Evolutionary conservation across 2,888 invertebrate genomes (phyloP).

Genomic region (Perizoma affinitatum): DNA sequence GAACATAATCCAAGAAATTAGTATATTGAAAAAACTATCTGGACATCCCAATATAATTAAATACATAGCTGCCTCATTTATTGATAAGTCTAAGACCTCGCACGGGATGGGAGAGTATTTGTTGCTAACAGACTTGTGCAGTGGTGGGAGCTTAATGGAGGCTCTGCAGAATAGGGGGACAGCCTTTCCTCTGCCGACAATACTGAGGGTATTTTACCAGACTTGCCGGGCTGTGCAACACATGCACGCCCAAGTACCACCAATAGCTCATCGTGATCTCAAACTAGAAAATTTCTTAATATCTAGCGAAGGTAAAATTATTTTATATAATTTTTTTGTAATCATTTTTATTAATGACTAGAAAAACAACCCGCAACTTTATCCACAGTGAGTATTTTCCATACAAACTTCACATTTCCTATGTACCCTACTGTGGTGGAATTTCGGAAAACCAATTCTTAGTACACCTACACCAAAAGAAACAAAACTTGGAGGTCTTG

Average conservation of each 20-base stretch:
- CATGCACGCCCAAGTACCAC: constrained; percentile 95
- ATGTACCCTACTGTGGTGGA: too few relatives aligned
- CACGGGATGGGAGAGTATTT: constrained; percentile 95
- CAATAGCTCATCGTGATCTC: constrained; percentile 97
- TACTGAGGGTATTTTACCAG: constrained; percentile 95
- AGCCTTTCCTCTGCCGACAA: constrained; percentile 87
- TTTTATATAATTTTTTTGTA: constrained; percentile 1
- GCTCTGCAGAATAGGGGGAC: constrained; percentile 84
- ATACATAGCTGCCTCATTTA: constrained; percentile 92
- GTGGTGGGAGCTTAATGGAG: constrained; percentile 91
- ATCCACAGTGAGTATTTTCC: too few relatives aligned
- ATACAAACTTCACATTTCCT: too few relatives aligned
- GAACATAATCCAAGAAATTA: constrained; percentile 92
- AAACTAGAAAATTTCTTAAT: constrained; percentile 98
- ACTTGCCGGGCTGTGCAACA: constrained; percentile 95
- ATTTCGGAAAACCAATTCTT: too few relatives aligned
- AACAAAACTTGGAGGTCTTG: too few relatives aligned
- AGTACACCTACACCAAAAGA: too few relatives aligned
- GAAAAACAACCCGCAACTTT: too few relatives aligned
- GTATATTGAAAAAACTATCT: constrained; percentile 92
- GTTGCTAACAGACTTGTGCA: constrained; percentile 95
- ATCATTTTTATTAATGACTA: neutral
- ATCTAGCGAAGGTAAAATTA: constrained; percentile 87
- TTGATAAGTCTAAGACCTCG: constrained; percentile 90
- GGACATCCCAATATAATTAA: constrained; percentile 97